Evolutionary conservation across 2,113 vertebrate species (phyloP), one percentile per base, ranked within the genome.

Genomic region (Leptodactylus fuscus): DNA sequence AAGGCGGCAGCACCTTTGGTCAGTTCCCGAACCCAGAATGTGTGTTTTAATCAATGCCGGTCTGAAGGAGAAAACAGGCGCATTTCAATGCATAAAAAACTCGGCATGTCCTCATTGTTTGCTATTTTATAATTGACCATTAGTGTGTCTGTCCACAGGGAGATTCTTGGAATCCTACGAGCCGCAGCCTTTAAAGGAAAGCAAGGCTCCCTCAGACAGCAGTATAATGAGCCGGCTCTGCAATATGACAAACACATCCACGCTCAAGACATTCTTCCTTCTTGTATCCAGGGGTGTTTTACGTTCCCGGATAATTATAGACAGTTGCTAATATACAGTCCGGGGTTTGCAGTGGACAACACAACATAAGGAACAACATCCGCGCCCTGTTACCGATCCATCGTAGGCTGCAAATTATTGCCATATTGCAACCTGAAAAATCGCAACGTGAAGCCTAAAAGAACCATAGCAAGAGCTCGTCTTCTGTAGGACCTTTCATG

Each of bases 141-240:
- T 69, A 69, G 65, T 69, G 65, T 34, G 34, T 69, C 65, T 69
- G 65, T 69, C 65, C 18, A 69, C 65, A 38, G 65, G 65, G 34
- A 69, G 34, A 69, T 22, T 38, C 65, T 36, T 38, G 65, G 65
- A 69, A 20, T 69, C 65, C 65, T 36, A 69, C 38, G 34, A 69
- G 65, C 65, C 2, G 18, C 65, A 69, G 65, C 65, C 65, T 38
- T 69, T 69, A 69, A 38, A 69, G 62, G 10, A 3, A 29, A 69
- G 65, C 65, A 1, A 22, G 65, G 38, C 34, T 36, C 65, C 65
- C 65, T 69, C 65, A 7, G 18, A 69, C 65, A 38, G 65, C 65
- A 69, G 36, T 69, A 69, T 69, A 69, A 69, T 69, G 65, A 69
- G 65, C 65, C 65, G 34, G 13, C 65, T 20, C 32, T 69, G 65